Evolutionary conservation across 2,888 invertebrate genomes (phyloP), one percentile per base, ranked within the genome.

Genomic region (Agonopterix heracliana): DNA sequence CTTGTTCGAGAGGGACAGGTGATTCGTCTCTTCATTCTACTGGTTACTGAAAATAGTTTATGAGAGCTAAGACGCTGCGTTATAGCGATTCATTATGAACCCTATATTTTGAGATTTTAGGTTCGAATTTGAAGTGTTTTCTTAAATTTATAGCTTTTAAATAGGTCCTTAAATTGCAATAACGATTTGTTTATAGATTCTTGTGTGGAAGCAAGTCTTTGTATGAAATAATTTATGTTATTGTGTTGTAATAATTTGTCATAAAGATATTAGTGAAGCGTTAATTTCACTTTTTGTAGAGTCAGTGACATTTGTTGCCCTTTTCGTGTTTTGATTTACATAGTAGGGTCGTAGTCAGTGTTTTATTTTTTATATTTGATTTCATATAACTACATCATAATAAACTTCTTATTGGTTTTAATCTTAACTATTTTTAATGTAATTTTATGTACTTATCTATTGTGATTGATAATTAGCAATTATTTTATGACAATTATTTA

Each of bases 141-240:
- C 41, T 47, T n/a, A 60, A 66, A 69, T 84, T 86, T 85, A 86
- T 89, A 74, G 81, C 73, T 83, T 87, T 87, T 85, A 82, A 86
- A 88, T 86, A 81, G 81, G 78, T 83, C 80, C 81, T 87, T 87
- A 87, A 87, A 89, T 86, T 66, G 87, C 85, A 85, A 87, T 88
- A 89, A 88, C 79, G 78, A 87, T 87, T 86, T 88, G 85, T 88
- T 88, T 84, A 82, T 80, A 80, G 76, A 76, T 71, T 68, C 68
- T 72, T 60, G 63, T 64, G 70, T 73, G 26, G 26, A 26, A 26
- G 26, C 64, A 61, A 68, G 67, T 66, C 76, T 77, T 79, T 80
- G 73, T 72, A 58, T 63, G 69, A 68, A 70, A 64, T 73, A 74
- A 81, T 80, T 77, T 78, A 80, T 76, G 64, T 62, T 52, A 55